Evolutionary conservation across 23 tunicate species (phyloP).

Genomic region (Trididemnum nubilum): DNA sequence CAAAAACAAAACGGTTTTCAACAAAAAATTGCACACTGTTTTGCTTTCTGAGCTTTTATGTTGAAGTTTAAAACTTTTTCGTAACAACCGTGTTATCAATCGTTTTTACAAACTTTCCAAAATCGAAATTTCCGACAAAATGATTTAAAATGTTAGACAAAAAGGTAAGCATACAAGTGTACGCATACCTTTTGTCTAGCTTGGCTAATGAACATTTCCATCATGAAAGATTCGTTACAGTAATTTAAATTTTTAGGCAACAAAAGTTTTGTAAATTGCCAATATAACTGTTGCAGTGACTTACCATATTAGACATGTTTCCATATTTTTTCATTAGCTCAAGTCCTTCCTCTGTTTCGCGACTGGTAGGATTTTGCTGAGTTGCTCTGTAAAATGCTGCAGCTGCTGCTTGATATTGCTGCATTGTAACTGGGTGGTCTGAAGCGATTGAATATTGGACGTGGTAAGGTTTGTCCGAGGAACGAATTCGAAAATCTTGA

Average conservation of each 20-base stretch:
- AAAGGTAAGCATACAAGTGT: no score
- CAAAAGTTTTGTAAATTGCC: no score
- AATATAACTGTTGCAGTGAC: no score
- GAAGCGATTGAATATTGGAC: constrained; percentile 89
- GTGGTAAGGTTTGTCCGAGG: constrained; percentile 71
- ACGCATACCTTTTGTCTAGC: no score
- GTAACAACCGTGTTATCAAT: background rate
- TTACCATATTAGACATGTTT: constrained; percentile 92
- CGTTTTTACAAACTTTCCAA: no score
- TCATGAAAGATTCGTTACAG: no score
- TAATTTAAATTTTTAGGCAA: no score
- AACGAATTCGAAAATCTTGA: background rate
- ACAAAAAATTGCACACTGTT: no score
- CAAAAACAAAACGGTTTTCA: constrained; percentile 50
- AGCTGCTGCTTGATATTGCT: constrained; percentile 73
- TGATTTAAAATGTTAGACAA: no score
- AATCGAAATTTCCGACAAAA: no score
- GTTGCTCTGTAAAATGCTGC: constrained; percentile 56
- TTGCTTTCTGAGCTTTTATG: background rate
- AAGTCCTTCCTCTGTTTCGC: constrained; percentile 26
- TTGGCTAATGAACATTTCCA: no score
- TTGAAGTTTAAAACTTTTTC: background rate
- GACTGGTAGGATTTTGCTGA: constrained; percentile 20
- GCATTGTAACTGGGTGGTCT: constrained; percentile 56
- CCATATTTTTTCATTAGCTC: constrained; percentile 93